Evolutionary conservation across 1,140 invertebrate species (phyloP), one percentile per base, ranked within the genome.

Genomic region (Agrilus planipennis): DNA sequence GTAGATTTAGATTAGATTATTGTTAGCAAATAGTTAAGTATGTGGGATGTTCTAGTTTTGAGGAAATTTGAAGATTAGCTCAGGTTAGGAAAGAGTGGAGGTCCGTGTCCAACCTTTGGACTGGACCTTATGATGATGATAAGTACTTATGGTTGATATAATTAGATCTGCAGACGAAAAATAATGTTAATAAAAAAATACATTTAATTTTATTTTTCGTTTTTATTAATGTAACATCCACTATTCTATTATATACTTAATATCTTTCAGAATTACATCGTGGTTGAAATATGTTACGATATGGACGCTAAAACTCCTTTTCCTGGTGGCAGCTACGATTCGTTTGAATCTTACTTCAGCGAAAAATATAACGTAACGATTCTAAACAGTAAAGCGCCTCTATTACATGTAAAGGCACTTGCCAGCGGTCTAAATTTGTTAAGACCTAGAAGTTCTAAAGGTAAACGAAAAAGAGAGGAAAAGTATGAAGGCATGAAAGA

Each of bases 381-480:
- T 21, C 64, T 75, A 18, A 79, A 91, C 54, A 49, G 62, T 11
- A 62, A 71, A 1, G 89, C 95, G 57, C 84, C 86, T 9, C 58
- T 99, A 37, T 54, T 99, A 0, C 87, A 93, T 68, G 95, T 98
- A 0, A 84, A 89, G 61, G 75, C 82, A 29, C 76, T 92, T 4
- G 84, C 87, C 0, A 73, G 69, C 4, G 70, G 81, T 44, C 61
- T 88, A 1, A 89, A 92, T 65, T 79, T 47, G 47, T 42, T 50
- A 11, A 68, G 64, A 23, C 50, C 46, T 3, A 39, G 54, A 7
- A 52, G 50, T 11, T 7, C 29, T n/a, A 41, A 45, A n/a, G 23
- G 48, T 4, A 67, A 64, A 46, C 56, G 62, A 19, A 75, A 71
- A 52, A 51, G 65, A 38, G 67, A 72, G 28, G 68, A 71, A 27